These are phyloP conservation scores for Tetraneura akinire DNA, from an alignment of 1,140 invertebrate species.

Conservation along the genomic window DNA sequence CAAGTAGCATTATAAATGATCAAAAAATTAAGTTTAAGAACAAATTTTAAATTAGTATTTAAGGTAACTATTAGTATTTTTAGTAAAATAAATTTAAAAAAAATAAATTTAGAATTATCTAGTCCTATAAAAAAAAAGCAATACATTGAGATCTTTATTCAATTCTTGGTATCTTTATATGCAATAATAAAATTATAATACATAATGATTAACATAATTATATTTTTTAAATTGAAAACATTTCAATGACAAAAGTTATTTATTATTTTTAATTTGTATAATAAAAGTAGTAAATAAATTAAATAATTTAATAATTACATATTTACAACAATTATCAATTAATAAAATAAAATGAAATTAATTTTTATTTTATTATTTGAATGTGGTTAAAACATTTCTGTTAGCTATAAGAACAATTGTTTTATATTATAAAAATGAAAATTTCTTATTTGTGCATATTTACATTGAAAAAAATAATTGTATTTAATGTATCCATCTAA, in stretches of 20 bases:
- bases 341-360: too few species aligned
- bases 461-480: too few species aligned
- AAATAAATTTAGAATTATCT: neutral
- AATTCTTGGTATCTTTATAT: neutral
- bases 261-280: slow-evolving; percentile 2
- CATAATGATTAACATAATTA: neutral
- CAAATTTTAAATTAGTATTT: neutral
- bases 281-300: neutral
- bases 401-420: too few species aligned
- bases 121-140: slow-evolving; percentile 15
- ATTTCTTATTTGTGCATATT: too few species aligned
- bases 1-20: neutral
- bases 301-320: too few species aligned
- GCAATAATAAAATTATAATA: neutral
- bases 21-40: neutral
- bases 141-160: neutral
- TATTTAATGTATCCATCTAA: neutral
- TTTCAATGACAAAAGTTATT: neutral
- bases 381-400: neutral
- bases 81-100: neutral
- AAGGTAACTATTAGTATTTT: neutral
- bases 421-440: too few species aligned
- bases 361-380: neutral
- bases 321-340: too few species aligned
- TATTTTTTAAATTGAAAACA: neutral